Base-by-base conservation (phyloP, 2,113 vertebrate genomes). In the Podarcis cretensis region DNA sequence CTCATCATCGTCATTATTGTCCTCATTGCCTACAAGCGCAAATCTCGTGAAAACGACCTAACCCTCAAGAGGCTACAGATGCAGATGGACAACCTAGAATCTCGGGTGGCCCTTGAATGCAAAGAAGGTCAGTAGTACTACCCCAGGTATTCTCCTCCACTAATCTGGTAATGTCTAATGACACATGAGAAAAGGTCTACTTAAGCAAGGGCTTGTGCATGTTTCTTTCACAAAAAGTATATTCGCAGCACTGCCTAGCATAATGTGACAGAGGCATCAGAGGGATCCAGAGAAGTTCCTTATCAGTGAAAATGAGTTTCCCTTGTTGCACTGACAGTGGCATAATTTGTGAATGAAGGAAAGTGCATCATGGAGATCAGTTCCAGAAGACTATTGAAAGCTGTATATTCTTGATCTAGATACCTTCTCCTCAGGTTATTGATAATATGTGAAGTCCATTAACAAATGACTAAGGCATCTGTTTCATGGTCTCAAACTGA, bases 41-140 rank as follows among this genome's bases (percentile, higher is more conserved):
- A 99, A 93, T 99, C 99, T 0, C 97, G 99, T 0, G 98, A 99
- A 89, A 99, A 99, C 0, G 99, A 99, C 96, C 98, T 99, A 90
- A 99, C 99, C 3, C 97, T 99, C 89, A 99, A 99, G 96, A 96
- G 99, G 87, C 95, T 99, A 91, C 99, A 99, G 94, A 99, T 99
- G 99, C 99, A 99, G 95, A 99, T 99, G 99, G 99, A 99, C 98
- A 99, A 99, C 91, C 96, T 99, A 94, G 99, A 99, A 95, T 99
- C 99, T 1, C 97, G 99, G 0, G 99, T 99, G 59, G 99, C 99
- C 30, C 96, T 99, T 66, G 99, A 99, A 95, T 99, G 99, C 96
- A 99, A 99, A 92, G 99, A 99, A 95, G 99, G 99, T 99, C 32
- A 76, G 96, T 91, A 6, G 37, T 25, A 66, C 81, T 12, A 4